These are phyloP conservation scores for Baronia brevicornis DNA, from an alignment of 2,888 invertebrate species.

Conservation along the genomic window DNA sequence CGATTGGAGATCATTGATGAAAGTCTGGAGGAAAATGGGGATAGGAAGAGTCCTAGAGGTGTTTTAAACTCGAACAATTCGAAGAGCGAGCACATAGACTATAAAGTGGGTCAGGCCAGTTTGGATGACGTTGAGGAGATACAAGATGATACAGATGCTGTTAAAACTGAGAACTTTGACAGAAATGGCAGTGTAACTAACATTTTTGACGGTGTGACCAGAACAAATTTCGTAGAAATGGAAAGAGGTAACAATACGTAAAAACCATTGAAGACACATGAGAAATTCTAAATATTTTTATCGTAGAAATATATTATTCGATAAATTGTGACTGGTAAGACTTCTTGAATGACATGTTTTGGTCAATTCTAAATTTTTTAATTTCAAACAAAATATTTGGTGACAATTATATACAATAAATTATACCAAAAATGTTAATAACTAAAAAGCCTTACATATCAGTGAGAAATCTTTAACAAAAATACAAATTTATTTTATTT, in stretches of 20 bases:
- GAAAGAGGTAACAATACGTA: conserved; percentile 1
- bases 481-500: too few relatives aligned
- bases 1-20: conserved; percentile 68
- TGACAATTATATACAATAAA: too few relatives aligned
- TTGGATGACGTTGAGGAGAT: conserved; percentile 65
- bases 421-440: too few relatives aligned
- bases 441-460: too few relatives aligned
- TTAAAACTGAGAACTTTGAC: conserved; percentile 18
- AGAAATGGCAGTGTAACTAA: neutral
- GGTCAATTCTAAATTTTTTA: neutral
- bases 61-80: conserved; percentile 9
- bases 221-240: neutral
- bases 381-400: too few relatives aligned
- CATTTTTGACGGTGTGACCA: neutral
- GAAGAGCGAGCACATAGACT: conserved; percentile 23
- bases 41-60: conserved; percentile 33
- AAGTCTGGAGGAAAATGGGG: conserved; percentile 49
- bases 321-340: neutral
- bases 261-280: neutral
- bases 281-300: conserved; percentile 5
- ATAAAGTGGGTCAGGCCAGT: conserved; percentile 54
- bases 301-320: neutral
- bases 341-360: neutral
- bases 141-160: conserved; percentile 42
- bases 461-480: too few relatives aligned